Conservation (phyloP, 2,797 vertebrate species). For the Delichon dasypus region DNA sequence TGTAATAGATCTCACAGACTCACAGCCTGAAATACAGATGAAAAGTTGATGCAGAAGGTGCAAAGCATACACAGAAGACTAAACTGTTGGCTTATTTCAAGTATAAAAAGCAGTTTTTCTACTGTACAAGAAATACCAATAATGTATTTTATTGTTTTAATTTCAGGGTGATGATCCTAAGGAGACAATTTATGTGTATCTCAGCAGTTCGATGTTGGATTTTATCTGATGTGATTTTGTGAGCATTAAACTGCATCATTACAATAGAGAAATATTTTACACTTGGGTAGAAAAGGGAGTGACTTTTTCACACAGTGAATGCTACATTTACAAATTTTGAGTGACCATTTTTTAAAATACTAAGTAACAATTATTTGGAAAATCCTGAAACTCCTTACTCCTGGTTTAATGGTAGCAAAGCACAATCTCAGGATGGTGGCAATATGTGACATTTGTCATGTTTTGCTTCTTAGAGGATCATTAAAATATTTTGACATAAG, state of each 20-base stretch:
- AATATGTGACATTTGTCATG: constrained; percentile 20
- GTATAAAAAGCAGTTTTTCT: neutral
- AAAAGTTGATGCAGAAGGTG: neutral
- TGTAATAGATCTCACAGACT: neutral
- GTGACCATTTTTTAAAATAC: neutral
- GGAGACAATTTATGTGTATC: neutral
- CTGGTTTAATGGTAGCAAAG: constrained; percentile 41
- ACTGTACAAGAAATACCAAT: neutral
- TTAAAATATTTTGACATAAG: constrained; percentile 27
- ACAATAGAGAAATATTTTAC: constrained; percentile 40
- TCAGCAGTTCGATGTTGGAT: constrained; percentile 39
- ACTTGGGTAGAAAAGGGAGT: neutral
- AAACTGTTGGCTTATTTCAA: constrained; percentile 5
- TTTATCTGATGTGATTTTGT: constrained; percentile 51
- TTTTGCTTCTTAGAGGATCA: constrained; percentile 1
- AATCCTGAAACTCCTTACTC: neutral
- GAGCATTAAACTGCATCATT: constrained; percentile 35
- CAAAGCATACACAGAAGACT: neutral
- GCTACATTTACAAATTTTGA: constrained; percentile 5
- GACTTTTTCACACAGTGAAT: constrained; percentile 4
- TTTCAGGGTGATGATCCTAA: constrained; percentile 53
- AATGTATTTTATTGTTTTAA: constrained; percentile 42
- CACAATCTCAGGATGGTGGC: constrained; percentile 52
- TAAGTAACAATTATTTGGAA: neutral
- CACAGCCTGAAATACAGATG: neutral